Evolutionary conservation across 2,113 vertebrate genomes (phyloP).

Genomic region (Serilophus lunatus): DNA sequence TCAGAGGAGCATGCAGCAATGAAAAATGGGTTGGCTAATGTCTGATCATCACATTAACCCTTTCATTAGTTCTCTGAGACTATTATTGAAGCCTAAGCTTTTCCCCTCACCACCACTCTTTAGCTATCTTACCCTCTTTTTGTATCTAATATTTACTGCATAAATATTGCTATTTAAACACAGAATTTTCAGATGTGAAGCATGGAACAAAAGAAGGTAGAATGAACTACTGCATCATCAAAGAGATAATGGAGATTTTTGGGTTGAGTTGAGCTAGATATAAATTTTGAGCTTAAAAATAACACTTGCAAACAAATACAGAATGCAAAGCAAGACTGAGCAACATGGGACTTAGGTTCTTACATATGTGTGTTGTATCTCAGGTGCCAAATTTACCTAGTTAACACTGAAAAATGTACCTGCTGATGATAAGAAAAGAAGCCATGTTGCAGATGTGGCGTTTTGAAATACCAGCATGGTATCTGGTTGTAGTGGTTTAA

Average conservation of each 20-base stretch:
- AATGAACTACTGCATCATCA: background rate
- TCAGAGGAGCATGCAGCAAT: background rate
- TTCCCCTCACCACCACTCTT: background rate
- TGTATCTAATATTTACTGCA: background rate
- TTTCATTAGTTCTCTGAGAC: background rate
- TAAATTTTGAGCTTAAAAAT: background rate
- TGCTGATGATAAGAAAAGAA: background rate
- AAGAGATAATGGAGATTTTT: background rate
- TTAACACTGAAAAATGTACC: background rate
- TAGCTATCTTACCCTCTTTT: background rate
- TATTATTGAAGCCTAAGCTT: background rate
- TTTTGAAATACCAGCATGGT: background rate
- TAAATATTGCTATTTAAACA: background rate
- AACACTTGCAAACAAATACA: background rate
- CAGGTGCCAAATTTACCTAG: background rate
- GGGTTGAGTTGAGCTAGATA: background rate
- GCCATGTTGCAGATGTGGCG: background rate
- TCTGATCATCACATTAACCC: background rate
- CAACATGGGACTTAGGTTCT: background rate
- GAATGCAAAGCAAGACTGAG: background rate
- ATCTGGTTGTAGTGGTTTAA: no score
- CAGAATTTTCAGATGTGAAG: background rate
- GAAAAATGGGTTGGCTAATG: background rate
- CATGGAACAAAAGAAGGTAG: background rate
- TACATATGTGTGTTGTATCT: rapidly evolving